Base-by-base conservation (phyloP, 2,113 vertebrate genomes). In the Microcebus murinus region DNA sequence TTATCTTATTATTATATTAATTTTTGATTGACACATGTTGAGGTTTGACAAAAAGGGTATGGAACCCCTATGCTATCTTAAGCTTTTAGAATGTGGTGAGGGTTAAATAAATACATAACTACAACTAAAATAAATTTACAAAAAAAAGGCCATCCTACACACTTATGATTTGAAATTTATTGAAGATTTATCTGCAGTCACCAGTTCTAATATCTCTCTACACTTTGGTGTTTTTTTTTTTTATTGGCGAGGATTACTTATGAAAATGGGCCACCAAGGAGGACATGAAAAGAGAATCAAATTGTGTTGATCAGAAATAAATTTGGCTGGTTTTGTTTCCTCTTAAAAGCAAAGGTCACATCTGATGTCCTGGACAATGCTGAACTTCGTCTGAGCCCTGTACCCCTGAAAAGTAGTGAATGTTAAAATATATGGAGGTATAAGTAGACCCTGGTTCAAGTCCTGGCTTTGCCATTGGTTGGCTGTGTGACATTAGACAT, bases 71-170 rank as follows among this genome's bases (percentile, higher is more conserved):
- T 65, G 86, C 14, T 27, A 68, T 74, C 1, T 85, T 84, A 55
- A 94, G 3, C 91, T 90, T 87, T 91, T 85, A 67, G 36, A 86
- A 68, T 79, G 15, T 6, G 3, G 0, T 91, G 42, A 76, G 15
- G 9, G 27, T 80, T 85, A 96, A 88, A 27, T 55, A 94, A 85
- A 86, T 80, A 45, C 3, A 52, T 73, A 95, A 67, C 61, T 90
- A 92, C 82, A 92, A 68, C 20, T 29, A 85, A 96, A 74, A 67
- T 65, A 91, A 86, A 74, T 34, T 73, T 73, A 87, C 50, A 52
- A 36, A 55, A 88, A 65, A 84, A 91, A 92, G 50, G 8, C 23
- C 65, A 61, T 0, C 50, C 3, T 57, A 50, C 4, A 65, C 3
- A 79, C 9, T 9, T 55, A 92, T 42, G 17, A 61, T 59, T 81